phyloP scores from a whole-genome alignment of 2,888 invertebrate genomes.

The Ariolimax columbianus region DNA sequence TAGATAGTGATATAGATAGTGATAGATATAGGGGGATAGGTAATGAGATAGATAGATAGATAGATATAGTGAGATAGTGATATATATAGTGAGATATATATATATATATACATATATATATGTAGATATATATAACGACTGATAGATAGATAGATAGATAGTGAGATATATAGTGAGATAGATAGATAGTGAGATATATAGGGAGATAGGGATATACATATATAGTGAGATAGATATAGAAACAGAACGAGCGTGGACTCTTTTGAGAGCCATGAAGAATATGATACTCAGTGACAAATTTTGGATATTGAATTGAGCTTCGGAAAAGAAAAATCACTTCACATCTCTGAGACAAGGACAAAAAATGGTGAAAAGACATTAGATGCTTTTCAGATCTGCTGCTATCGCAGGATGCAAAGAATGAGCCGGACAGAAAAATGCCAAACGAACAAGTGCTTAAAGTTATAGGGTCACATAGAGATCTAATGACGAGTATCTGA shows the following conservation, averaged over 20 bases:
- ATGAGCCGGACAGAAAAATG: too few relatives aligned
- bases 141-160: constrained; percentile 21
- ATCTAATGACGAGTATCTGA: too few relatives aligned
- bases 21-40: not conserved
- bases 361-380: too few relatives aligned
- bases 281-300: too few relatives aligned
- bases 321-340: too few relatives aligned
- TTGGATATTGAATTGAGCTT: too few relatives aligned
- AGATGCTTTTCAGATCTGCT: too few relatives aligned
- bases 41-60: not conserved
- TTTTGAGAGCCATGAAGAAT: too few relatives aligned
- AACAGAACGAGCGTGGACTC: constrained; percentile 5
- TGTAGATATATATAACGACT: not conserved
- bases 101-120: not conserved
- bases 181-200: constrained; percentile 18
- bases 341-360: too few relatives aligned
- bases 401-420: too few relatives aligned
- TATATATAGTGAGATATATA: not conserved
- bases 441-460: too few relatives aligned
- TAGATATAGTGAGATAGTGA: not conserved
- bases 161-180: constrained; percentile 13
- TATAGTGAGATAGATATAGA: constrained; percentile 15
- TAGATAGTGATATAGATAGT: not conserved
- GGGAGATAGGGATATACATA: not conserved
- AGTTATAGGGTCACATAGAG: too few relatives aligned